A percentile compares a stretch with the other conserved stretches of the same genome.
phyloP scores from a whole-genome alignment of 1,140 invertebrate genomes.

The Pseudomyrmex pallidus region DNA sequence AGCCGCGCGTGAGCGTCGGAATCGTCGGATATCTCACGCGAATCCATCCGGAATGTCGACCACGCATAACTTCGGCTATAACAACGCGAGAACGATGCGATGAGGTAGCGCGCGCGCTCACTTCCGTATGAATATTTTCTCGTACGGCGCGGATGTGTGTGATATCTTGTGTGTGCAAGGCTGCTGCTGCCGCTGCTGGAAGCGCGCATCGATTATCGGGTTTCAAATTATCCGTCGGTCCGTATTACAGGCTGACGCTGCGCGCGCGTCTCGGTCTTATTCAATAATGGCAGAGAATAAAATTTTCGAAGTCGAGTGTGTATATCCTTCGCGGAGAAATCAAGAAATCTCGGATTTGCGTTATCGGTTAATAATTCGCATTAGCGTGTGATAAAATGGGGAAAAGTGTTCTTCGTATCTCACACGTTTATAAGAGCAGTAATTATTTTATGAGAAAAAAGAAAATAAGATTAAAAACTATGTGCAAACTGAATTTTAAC shows the following conservation, averaged over 20 bases:
- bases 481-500: too few relatives aligned
- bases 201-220: slow-evolving; percentile 51
- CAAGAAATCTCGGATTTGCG: not conserved
- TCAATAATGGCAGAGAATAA: slow-evolving; percentile 41
- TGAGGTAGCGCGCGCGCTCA: slow-evolving; percentile 6
- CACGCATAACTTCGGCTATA: slow-evolving; percentile 17
- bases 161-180: slow-evolving; percentile 30
- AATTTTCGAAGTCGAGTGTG: slow-evolving; percentile 13
- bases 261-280: slow-evolving; percentile 17
- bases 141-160: slow-evolving; percentile 25
- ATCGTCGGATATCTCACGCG: not conserved
- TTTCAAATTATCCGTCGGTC: slow-evolving; percentile 56
- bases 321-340: not conserved
- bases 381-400: not conserved
- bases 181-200: slow-evolving; percentile 1
- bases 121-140: slow-evolving; percentile 61
- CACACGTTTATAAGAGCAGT: too few relatives aligned
- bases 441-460: too few relatives aligned
- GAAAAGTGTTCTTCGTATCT: too few relatives aligned
- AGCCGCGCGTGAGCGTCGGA: not conserved
- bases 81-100: not conserved
- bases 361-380: not conserved
- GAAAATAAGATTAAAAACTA: too few relatives aligned
- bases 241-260: slow-evolving; percentile 40
- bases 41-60: slow-evolving; percentile 20